A percentile compares a stretch with the other conserved stretches of the same genome.
Conservation (phyloP, 2,888 invertebrate species). For the Neria commutata region DNA sequence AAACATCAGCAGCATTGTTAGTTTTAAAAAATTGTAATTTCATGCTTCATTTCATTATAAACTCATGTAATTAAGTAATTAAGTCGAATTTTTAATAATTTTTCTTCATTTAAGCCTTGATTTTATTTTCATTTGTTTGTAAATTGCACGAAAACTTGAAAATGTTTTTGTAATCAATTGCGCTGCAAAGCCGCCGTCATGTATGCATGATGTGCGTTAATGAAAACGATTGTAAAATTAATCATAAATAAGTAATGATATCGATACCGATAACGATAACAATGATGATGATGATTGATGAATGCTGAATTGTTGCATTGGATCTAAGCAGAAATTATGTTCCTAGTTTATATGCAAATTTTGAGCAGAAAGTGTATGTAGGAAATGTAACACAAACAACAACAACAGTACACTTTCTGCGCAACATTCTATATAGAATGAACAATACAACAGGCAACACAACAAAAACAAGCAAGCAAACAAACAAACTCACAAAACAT, state of each 20-base stretch:
- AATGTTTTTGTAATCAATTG: no score
- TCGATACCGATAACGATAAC: background rate
- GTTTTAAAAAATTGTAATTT: background rate
- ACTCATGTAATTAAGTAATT: background rate
- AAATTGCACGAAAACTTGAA: no score
- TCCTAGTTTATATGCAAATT: slow-evolving; percentile 18
- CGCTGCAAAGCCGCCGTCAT: no score
- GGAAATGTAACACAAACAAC: no score
- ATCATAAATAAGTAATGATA: background rate
- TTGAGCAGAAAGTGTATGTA: background rate
- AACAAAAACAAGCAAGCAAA: slow-evolving; percentile 6
- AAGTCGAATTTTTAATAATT: background rate
- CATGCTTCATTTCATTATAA: background rate
- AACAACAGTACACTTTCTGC: background rate
- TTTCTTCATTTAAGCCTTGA: background rate
- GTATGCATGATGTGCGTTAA: no score
- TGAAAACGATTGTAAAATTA: background rate
- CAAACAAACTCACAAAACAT: slow-evolving; percentile 13
- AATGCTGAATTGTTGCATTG: no score
- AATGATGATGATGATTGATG: background rate
- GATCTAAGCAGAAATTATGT: no score
- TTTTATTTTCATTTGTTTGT: background rate
- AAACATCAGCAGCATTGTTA: no score
- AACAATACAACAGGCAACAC: slow-evolving; percentile 1
- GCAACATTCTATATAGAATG: background rate